These are phyloP conservation scores for Hydrotaea cyrtoneurina DNA, from an alignment of 2,888 invertebrate genomes.

Conservation along the genomic window DNA sequence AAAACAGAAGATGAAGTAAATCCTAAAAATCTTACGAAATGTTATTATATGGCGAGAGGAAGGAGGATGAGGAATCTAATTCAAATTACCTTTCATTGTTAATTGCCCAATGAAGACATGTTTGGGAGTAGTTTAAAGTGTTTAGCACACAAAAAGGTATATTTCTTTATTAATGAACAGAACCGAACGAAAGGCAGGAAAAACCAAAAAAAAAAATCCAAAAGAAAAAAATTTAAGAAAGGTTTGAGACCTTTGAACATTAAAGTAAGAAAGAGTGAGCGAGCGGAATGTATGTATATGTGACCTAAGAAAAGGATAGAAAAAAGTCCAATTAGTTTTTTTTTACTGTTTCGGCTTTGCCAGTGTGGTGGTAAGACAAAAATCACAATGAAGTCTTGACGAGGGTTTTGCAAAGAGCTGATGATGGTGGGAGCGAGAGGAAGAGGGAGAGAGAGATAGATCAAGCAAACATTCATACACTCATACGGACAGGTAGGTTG, in stretches of 20 bases:
- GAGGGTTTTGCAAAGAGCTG: not conserved
- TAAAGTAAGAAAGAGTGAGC: slow-evolving; percentile 1
- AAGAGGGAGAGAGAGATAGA: slow-evolving; percentile 36
- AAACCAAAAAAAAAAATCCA: not conserved
- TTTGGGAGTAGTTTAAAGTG: slow-evolving; percentile 51
- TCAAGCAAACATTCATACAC: slow-evolving; percentile 2
- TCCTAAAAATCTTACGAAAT: not conserved
- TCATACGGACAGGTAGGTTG: not conserved
- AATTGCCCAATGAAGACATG: slow-evolving; percentile 47
- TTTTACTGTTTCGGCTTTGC: not conserved
- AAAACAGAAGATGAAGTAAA: not conserved
- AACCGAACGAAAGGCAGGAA: not conserved
- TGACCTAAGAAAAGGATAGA: slow-evolving; percentile 7
- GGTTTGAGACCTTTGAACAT: too few relatives aligned
- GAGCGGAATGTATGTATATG: not conserved
- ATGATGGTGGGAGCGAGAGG: slow-evolving; percentile 5
- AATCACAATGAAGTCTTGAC: slow-evolving; percentile 56
- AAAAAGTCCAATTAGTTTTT: slow-evolving; percentile 52
- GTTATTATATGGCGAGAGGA: not conserved
- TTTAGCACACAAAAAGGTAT: slow-evolving; percentile 34
- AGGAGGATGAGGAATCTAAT: slow-evolving; percentile 25
- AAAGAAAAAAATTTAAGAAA: too few relatives aligned
- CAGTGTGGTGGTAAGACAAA: slow-evolving; percentile 20
- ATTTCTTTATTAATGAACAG: slow-evolving; percentile 14
- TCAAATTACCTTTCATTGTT: slow-evolving; percentile 49